Evolutionary conservation across 1,140 invertebrate genomes (phyloP), one percentile per base, ranked within the genome.

Genomic region (Eumaeus atala): DNA sequence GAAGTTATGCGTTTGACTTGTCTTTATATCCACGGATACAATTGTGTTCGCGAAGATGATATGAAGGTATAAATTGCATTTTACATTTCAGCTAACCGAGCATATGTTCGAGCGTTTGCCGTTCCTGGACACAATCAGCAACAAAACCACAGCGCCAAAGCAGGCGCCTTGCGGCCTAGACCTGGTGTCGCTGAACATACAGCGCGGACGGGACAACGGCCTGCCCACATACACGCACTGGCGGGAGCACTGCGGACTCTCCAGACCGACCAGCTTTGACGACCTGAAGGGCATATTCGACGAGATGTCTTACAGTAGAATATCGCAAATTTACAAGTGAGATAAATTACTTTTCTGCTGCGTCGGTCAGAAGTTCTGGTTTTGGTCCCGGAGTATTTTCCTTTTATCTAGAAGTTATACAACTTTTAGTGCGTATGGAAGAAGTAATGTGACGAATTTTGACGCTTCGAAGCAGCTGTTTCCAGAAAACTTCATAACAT

Each of bases 171-270:
- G 92, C 66, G 95, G 95, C 0, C 77, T 97, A 2, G 95, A 97
- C 87, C 81, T 97, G 59, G 94, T 96, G 0, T 94, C 95, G 0
- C 85, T 96, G 48, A 96, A 97, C 76, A 94, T 97, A 58, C 94
- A 96, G 72, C 89, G 95, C 42, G 96, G 95, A 0, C 83, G 96
- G 18, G 96, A 98, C 87, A 95, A 97, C 77, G 96, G 96, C 0
- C 85, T 97, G 14, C 93, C 95, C 0, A 79, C 92, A 0, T 98
- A 98, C 83, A 90, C 91, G 0, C 87, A 88, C 9, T 97, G 93
- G 91, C 87, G 95, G 17, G 87, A 93, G 62, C 90, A 92, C 70
- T 97, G 95, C 64, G 92, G 92, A 0, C 81, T 96, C 38, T 88
- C 89, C 1, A 86, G 88, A 40, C 92, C 93, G 0, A 81, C 72